Evolutionary conservation across 2,797 vertebrate genomes (phyloP).

Genomic region (Etheostoma perlongum): DNA sequence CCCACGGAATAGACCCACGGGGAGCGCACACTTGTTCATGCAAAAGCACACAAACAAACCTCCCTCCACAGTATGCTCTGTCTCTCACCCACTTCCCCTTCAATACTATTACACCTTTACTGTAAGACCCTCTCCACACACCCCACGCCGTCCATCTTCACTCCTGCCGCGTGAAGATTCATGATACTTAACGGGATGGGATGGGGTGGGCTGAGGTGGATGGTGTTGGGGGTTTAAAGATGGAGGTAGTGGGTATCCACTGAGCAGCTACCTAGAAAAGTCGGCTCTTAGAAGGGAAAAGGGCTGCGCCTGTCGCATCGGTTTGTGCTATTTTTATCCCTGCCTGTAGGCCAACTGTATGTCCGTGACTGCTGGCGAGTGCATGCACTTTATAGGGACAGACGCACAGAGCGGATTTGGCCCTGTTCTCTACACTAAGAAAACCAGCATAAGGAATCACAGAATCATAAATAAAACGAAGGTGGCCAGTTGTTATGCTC

Average conservation of each 20-base stretch:
- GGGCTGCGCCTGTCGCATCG: slow-evolving; percentile 83
- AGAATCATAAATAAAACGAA: neutral
- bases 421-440: neutral
- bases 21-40: slow-evolving; percentile 74
- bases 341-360: slow-evolving; percentile 81
- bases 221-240: slow-evolving; percentile 13
- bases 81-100: slow-evolving; percentile 44
- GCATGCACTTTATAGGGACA: slow-evolving; percentile 42
- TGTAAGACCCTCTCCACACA: slow-evolving; percentile 42
- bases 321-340: slow-evolving; percentile 88
- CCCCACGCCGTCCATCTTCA: slow-evolving; percentile 47
- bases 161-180: slow-evolving; percentile 63
- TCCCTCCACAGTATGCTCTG: slow-evolving; percentile 29
- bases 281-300: slow-evolving; percentile 82
- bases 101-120: slow-evolving; percentile 43
- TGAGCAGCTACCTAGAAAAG: slow-evolving; percentile 69
- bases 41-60: slow-evolving; percentile 70
- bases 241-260: slow-evolving; percentile 31
- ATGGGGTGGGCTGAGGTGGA: slow-evolving; percentile 21
- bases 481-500: neutral
- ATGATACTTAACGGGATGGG: slow-evolving; percentile 58
- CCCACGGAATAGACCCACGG: slow-evolving; percentile 88
- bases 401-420: slow-evolving; percentile 16
- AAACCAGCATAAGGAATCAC: neutral
- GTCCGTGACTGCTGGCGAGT: slow-evolving; percentile 73